A percentile compares a stretch with the other conserved stretches of the same genome.
Evolutionary conservation across 2,113 vertebrate species (phyloP).

Genomic region (Macrotus californicus): DNA sequence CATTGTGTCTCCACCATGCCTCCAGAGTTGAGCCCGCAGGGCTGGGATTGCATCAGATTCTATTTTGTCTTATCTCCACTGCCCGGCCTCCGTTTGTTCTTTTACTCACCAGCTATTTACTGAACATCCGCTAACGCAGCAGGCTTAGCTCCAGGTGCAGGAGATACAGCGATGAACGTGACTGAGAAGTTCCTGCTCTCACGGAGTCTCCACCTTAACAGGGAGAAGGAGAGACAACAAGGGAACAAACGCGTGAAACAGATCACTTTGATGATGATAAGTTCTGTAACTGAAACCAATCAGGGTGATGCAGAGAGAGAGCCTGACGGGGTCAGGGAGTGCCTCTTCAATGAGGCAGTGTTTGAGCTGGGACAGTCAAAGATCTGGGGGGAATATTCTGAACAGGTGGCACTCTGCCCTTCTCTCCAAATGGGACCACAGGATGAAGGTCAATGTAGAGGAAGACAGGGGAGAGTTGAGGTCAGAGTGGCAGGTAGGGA

Average conservation of each 20-base stretch:
- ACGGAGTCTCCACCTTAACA: rapidly evolving
- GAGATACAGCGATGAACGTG: rapidly evolving
- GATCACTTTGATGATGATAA: no score
- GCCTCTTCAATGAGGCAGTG: not conserved
- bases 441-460: not conserved
- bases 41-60: not conserved
- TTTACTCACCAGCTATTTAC: not conserved
- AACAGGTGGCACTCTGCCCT: no score
- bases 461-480: not conserved
- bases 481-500: not conserved
- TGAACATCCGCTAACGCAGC: not conserved
- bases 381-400: not conserved
- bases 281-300: rapidly evolving
- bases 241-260: not conserved
- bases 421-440: not conserved
- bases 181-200: not conserved
- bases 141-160: not conserved
- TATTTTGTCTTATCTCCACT: not conserved
- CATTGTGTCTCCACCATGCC: rapidly evolving
- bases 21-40: no score
- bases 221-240: rapidly evolving
- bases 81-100: not conserved
- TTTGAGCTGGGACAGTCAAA: not conserved
- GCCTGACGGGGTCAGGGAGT: not conserved
- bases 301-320: not conserved